Percentiles rank a stretch among this genome's conserved stretches.
Evolutionary conservation across 2,888 invertebrate species (phyloP).

Genomic region (Lordiphosa andalusiaca): DNA sequence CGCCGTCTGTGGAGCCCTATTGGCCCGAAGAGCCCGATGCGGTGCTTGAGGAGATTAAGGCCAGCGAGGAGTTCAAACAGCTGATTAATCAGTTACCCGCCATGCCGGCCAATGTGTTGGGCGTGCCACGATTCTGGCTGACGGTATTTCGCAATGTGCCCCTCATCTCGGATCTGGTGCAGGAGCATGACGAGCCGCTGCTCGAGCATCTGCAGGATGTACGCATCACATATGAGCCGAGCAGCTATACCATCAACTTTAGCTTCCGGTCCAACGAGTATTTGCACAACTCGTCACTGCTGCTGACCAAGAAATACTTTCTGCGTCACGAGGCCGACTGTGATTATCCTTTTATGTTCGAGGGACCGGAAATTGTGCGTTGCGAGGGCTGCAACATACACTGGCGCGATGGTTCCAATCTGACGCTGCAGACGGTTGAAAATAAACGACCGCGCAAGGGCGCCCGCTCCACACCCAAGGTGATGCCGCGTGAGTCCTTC

Average conservation of each 20-base stretch:
- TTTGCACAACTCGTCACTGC: slow-evolving; percentile 46
- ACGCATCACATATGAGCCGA: slow-evolving; percentile 49
- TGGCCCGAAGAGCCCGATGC: slow-evolving; percentile 46
- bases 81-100: slow-evolving; percentile 28
- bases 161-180: slow-evolving; percentile 52
- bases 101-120: slow-evolving; percentile 32
- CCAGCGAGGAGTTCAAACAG: slow-evolving; percentile 42
- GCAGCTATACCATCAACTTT: slow-evolving; percentile 51
- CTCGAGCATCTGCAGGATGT: slow-evolving; percentile 50
- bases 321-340: slow-evolving; percentile 56
- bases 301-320: slow-evolving; percentile 54
- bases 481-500: slow-evolving; percentile 59
- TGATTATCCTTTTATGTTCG: slow-evolving; percentile 55
- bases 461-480: slow-evolving; percentile 41
- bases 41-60: slow-evolving; percentile 44
- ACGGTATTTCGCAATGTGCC: slow-evolving; percentile 60
- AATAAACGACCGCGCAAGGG: slow-evolving; percentile 40
- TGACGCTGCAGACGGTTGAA: slow-evolving; percentile 51
- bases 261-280: slow-evolving; percentile 47
- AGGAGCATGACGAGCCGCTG: slow-evolving; percentile 57
- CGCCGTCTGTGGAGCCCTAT: slow-evolving; percentile 29
- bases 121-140: slow-evolving; percentile 60
- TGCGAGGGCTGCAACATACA: slow-evolving; percentile 62
- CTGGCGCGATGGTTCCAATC: slow-evolving; percentile 54
- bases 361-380: slow-evolving; percentile 60